A percentile compares a stretch with the other conserved stretches of the same genome.
These are phyloP conservation scores for Ditula angustiorana DNA, from an alignment of 2,888 invertebrate genomes.

Conservation along the genomic window DNA sequence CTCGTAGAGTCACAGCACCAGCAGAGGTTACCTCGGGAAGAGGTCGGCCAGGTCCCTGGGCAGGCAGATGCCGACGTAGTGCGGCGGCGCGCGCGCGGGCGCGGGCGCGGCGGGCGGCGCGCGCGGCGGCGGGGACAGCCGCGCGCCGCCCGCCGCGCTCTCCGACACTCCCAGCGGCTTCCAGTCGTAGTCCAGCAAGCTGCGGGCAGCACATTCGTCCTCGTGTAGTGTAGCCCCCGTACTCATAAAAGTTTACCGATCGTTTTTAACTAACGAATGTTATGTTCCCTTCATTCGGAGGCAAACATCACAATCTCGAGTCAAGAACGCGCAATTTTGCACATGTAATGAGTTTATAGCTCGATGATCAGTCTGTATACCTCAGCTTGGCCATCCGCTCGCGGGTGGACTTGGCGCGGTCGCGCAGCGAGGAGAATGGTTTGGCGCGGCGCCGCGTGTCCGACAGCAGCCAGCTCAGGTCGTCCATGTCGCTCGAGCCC, in stretches of 20 bases:
- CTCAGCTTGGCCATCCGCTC: constrained; percentile 74
- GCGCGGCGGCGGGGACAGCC: constrained; percentile 28
- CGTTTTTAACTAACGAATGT: too few relatives aligned
- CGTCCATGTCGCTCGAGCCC: constrained; percentile 84
- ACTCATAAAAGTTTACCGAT: too few relatives aligned
- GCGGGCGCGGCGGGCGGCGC: constrained; percentile 39
- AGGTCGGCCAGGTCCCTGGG: constrained; percentile 88
- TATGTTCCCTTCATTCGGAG: too few relatives aligned
- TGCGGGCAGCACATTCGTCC: constrained; percentile 42
- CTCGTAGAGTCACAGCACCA: too few relatives aligned
- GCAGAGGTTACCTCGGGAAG: constrained; percentile 84
- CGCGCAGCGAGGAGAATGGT: constrained; percentile 87
- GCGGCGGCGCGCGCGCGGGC: constrained; percentile 51
- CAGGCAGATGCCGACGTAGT: constrained; percentile 91
- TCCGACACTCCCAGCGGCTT: constrained; percentile 68
- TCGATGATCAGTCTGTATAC: constrained; percentile 51
- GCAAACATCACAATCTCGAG: too few relatives aligned
- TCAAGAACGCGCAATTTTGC: too few relatives aligned
- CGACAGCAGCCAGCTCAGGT: constrained; percentile 88
- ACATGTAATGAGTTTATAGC: too few relatives aligned
- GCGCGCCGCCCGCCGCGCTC: constrained; percentile 42
- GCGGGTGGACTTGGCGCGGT: constrained; percentile 68
- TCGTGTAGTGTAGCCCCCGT: too few relatives aligned
- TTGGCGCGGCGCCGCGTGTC: constrained; percentile 88
- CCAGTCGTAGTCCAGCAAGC: constrained; percentile 80